These are phyloP conservation scores for Timema podura DNA, from an alignment of 2,888 invertebrate genomes.

Conservation along the genomic window DNA sequence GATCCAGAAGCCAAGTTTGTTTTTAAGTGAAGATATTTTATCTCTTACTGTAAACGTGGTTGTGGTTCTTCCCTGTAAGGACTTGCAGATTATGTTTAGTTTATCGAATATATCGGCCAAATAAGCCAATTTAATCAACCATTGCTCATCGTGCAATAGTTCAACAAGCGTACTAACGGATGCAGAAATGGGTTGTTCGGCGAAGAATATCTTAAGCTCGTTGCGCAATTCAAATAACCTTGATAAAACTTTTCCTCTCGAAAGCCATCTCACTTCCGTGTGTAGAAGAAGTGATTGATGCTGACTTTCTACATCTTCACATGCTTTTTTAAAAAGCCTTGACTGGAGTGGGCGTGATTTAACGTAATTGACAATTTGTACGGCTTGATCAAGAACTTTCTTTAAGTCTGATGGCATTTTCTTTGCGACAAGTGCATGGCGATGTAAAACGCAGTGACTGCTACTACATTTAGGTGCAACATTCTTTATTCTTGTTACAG, in stretches of 20 bases:
- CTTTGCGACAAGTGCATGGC: background rate
- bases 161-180: too few species aligned
- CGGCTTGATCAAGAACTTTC: conserved; percentile 15
- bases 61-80: too few species aligned
- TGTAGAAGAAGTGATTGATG: background rate
- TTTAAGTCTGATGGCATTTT: conserved; percentile 14
- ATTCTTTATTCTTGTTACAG: too few species aligned
- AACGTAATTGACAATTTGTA: conserved; percentile 10
- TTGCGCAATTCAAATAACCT: conserved; percentile 8
- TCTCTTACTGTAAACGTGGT: background rate
- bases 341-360: conserved; percentile 3
- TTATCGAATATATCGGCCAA: too few species aligned
- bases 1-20: background rate
- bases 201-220: too few species aligned
- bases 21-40: background rate
- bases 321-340: background rate
- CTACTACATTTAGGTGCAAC: too few species aligned
- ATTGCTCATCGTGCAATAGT: too few species aligned
- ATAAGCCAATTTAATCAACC: too few species aligned
- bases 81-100: too few species aligned
- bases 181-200: too few species aligned
- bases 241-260: background rate
- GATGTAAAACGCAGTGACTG: background rate
- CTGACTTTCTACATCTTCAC: conserved; percentile 9
- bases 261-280: conserved; percentile 11